phyloP scores from a whole-genome alignment of 2,797 vertebrate species.

The Intellagama lesueurii region DNA sequence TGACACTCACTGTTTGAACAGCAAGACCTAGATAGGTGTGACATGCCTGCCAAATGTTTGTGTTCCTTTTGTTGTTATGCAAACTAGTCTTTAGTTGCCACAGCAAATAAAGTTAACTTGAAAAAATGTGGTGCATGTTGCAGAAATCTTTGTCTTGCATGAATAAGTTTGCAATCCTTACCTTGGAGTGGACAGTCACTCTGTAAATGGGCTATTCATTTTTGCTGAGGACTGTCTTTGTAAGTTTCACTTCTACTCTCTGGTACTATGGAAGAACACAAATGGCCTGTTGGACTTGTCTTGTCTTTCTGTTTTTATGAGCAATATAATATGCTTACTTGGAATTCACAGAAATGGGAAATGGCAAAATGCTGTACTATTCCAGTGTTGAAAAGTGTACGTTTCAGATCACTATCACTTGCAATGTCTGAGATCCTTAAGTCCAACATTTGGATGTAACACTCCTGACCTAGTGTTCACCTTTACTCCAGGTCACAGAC shows the following conservation, averaged over 20 bases:
- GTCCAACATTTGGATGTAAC: not conserved
- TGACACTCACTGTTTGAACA: not conserved
- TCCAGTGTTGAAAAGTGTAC: not conserved
- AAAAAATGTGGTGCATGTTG: not conserved
- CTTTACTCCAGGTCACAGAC: no score
- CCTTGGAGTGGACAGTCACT: not conserved
- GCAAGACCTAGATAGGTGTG: not conserved
- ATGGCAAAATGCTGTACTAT: not conserved
- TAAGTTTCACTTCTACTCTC: not conserved
- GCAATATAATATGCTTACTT: not conserved
- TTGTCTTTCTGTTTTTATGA: not conserved
- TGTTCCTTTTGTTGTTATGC: not conserved
- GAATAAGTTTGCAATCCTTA: not conserved
- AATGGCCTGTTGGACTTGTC: not conserved
- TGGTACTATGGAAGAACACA: not conserved
- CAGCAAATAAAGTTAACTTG: not conserved
- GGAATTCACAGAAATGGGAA: not conserved
- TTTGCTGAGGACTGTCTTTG: not conserved
- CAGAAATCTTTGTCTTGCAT: not conserved
- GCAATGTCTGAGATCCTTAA: not conserved
- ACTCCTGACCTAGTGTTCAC: no score
- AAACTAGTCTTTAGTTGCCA: not conserved
- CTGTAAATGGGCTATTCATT: no score
- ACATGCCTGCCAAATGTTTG: not conserved
- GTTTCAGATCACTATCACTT: not conserved